Conservation (phyloP, 2,888 invertebrate species). For the Gasteruption jaculator region DNA sequence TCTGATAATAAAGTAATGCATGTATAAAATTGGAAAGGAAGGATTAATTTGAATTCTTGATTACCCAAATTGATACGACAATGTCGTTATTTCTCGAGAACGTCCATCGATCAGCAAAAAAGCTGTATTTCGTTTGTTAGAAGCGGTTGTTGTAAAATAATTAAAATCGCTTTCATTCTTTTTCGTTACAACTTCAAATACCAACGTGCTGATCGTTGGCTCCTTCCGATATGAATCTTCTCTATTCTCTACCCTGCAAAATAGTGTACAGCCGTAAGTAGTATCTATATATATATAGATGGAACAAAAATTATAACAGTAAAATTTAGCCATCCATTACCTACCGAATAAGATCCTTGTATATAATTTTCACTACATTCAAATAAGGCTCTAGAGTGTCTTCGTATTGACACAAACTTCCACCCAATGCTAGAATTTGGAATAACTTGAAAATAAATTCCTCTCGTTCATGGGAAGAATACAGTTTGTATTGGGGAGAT, state of each 20-base stretch:
- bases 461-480: conserved; percentile 50
- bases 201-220: conserved; percentile 37
- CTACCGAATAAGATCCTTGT: conserved; percentile 56
- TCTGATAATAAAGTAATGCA: conserved; percentile 5
- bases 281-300: neutral
- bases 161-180: conserved; percentile 28
- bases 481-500: conserved; percentile 51
- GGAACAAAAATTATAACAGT: neutral
- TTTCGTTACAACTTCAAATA: conserved; percentile 42
- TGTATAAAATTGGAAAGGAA: conserved; percentile 5
- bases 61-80: conserved; percentile 41
- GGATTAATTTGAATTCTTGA: no score
- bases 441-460: conserved; percentile 58
- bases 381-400: conserved; percentile 56
- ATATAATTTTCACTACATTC: conserved; percentile 53
- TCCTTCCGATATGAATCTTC: conserved; percentile 27
- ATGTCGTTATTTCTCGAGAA: conserved; percentile 35
- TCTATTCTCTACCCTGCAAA: conserved; percentile 37
- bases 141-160: conserved; percentile 40
- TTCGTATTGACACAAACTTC: conserved; percentile 58
- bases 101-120: conserved; percentile 53
- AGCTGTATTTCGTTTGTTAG: conserved; percentile 49
- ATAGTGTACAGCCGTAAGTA: neutral
- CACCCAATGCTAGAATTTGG: conserved; percentile 57
- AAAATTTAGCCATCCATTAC: neutral